phyloP scores from a whole-genome alignment of 1,140 invertebrate species.

The Oreohelix idahoensis region DNA sequence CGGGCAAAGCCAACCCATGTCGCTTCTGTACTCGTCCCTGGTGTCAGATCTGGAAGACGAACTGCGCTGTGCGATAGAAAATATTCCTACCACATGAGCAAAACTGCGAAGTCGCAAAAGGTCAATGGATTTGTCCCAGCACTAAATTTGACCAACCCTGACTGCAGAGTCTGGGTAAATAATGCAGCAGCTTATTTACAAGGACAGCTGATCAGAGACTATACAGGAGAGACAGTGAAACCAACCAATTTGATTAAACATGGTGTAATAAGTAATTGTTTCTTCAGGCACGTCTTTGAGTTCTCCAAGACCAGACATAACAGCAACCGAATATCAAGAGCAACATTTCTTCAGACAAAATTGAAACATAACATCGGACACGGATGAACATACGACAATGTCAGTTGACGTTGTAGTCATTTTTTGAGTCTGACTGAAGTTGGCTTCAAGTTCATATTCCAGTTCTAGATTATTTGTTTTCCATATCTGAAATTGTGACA shows the following conservation, averaged over 20 bases:
- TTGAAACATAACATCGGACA: too few species aligned
- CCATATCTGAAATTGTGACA: neutral
- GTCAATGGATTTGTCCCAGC: neutral
- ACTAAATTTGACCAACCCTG: neutral
- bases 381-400: neutral
- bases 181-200: too few species aligned
- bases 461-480: neutral
- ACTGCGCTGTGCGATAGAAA: constrained; percentile 39
- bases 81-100: constrained; percentile 22
- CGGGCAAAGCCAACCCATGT: neutral
- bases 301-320: neutral
- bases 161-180: neutral
- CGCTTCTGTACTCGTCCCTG: constrained; percentile 33
- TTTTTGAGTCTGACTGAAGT: neutral
- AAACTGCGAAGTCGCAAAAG: neutral
- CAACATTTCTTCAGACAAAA: neutral
- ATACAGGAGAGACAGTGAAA: too few species aligned
- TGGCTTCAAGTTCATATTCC: neutral
- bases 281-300: neutral
- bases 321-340: neutral
- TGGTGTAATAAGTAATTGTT: neutral
- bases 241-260: too few species aligned
- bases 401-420: neutral
- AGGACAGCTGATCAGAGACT: too few species aligned
- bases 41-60: constrained; percentile 37